These are phyloP conservation scores for Meles meles DNA, from an alignment of 2,113 vertebrate species.

Conservation along the genomic window DNA sequence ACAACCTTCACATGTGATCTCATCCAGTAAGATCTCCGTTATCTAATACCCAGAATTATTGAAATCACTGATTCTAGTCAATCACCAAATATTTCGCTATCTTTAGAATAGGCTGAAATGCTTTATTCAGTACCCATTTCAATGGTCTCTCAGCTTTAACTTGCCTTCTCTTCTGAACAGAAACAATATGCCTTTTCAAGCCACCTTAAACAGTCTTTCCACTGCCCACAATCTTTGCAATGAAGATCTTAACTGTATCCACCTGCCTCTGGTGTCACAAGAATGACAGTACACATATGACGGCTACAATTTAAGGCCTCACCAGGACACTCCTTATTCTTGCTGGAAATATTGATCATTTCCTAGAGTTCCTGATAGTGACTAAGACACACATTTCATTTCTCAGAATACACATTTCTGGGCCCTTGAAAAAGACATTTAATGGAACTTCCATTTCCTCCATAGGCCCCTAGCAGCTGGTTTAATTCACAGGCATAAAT, in stretches of 20 bases:
- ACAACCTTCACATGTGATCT: background rate
- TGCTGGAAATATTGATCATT: background rate
- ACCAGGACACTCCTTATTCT: background rate
- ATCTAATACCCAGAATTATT: background rate
- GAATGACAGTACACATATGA: background rate
- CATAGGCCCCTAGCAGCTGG: no score
- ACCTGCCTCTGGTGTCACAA: background rate
- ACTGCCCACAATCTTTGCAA: background rate
- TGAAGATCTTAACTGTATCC: background rate
- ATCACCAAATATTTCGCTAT: background rate
- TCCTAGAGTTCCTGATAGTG: background rate
- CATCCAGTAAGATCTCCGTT: background rate
- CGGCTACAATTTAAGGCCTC: background rate
- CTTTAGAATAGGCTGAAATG: background rate
- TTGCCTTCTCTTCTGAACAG: background rate
- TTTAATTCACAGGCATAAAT: background rate
- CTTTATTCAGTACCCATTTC: background rate
- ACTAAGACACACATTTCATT: background rate
- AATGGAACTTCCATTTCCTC: background rate
- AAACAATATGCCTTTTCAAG: background rate
- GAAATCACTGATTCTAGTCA: background rate
- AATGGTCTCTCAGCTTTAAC: background rate
- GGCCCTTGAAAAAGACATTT: background rate
- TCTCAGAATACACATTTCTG: background rate
- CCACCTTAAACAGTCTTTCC: background rate